A percentile compares a stretch with the other conserved stretches of the same genome.
These are phyloP conservation scores for Goniozus legneri DNA, from an alignment of 1,140 invertebrate genomes.

Conservation along the genomic window DNA sequence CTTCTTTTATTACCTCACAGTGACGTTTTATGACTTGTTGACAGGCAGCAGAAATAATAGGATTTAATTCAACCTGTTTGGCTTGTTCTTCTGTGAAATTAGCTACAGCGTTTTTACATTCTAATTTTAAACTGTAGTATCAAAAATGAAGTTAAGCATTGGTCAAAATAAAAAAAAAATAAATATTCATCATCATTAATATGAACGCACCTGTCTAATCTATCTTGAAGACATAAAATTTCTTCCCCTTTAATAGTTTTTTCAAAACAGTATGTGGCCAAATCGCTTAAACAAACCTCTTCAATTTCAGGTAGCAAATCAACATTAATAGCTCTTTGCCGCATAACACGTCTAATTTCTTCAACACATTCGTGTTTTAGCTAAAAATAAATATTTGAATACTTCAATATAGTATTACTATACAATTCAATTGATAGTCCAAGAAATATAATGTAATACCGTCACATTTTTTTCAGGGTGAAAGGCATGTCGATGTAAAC, in stretches of 20 bases:
- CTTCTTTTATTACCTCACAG: constrained; percentile 68
- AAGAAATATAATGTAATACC: constrained; percentile 39
- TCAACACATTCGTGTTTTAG: constrained; percentile 65
- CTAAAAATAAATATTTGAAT: constrained; percentile 31
- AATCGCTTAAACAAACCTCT: constrained; percentile 80
- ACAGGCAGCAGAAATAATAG: constrained; percentile 79
- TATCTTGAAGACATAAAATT: constrained; percentile 89
- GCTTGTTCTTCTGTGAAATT: constrained; percentile 89
- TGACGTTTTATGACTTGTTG: constrained; percentile 77
- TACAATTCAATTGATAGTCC: neutral
- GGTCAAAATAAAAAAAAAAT: neutral
- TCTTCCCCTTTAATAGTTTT: constrained; percentile 82
- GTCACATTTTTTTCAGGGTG: constrained; percentile 65
- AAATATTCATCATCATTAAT: constrained; percentile 1
- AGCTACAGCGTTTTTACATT: constrained; percentile 73
- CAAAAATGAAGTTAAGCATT: constrained; percentile 1
- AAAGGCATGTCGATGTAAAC: constrained; percentile 86
- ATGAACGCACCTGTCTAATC: constrained; percentile 66
- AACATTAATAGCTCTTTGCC: constrained; percentile 85
- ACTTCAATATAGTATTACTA: neutral
- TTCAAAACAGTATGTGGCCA: constrained; percentile 79
- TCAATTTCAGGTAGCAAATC: constrained; percentile 94
- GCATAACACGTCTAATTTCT: constrained; percentile 88
- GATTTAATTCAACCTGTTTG: constrained; percentile 81
- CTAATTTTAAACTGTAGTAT: constrained; percentile 51